A percentile compares a stretch with the other conserved stretches of the same genome.
Evolutionary conservation across 2,888 invertebrate species (phyloP).

Genomic region (Tenthredo notha): DNA sequence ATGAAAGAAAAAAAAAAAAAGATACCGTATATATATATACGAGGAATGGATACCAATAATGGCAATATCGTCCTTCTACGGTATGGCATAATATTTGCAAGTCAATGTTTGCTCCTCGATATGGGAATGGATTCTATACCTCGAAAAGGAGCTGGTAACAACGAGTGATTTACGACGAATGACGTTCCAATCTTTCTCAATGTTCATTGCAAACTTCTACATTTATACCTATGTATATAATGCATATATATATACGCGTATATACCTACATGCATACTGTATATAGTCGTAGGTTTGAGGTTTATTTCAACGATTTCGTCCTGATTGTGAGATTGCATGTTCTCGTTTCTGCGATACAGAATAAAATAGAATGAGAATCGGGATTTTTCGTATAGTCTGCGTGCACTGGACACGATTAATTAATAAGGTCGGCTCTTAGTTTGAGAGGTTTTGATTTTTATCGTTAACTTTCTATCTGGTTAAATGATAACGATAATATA

Average conservation of each 20-base stretch:
- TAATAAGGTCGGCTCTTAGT: neutral
- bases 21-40: neutral
- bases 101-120: slow-evolving; percentile 50
- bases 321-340: slow-evolving; percentile 36
- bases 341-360: neutral
- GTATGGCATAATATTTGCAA: slow-evolving; percentile 47
- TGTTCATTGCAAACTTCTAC: neutral
- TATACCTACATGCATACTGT: neutral
- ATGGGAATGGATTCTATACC: slow-evolving; percentile 32
- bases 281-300: neutral
- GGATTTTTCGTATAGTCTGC: neutral
- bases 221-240: neutral
- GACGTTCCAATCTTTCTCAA: slow-evolving; percentile 39
- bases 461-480: neutral
- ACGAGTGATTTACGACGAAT: slow-evolving; percentile 49
- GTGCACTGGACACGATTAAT: neutral
- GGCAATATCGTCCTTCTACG: slow-evolving; percentile 39
- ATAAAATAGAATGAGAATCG: neutral
- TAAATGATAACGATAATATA: neutral
- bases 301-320: slow-evolving; percentile 13
- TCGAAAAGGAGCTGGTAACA: slow-evolving; percentile 2
- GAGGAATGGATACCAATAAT: slow-evolving; percentile 41
- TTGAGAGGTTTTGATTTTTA: neutral
- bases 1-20: neutral
- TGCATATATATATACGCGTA: too few species aligned